Base-by-base conservation (phyloP, 2,113 vertebrate species). In the Lepus americanus region DNA sequence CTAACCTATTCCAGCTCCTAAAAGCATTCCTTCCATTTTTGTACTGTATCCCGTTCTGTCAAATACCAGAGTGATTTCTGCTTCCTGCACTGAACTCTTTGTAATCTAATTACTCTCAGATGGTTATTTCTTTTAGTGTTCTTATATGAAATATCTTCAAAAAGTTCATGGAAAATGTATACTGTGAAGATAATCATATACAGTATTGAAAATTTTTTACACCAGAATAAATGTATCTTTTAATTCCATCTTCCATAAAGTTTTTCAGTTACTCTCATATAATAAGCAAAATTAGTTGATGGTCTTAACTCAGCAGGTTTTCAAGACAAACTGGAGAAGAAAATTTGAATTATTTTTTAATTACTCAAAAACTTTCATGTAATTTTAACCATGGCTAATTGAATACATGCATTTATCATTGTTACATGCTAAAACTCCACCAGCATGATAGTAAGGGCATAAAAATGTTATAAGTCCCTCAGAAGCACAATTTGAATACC, bases 311-410 rank as follows among this genome's bases (percentile, higher is more conserved):
- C 9, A 88, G 19, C 85, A 8, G 11, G 6, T 69, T 89, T 89
- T 89, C 9, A 36, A 85, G 49, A 67, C 19, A 85, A 55, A 92
- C 29, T 19, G 31, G 78, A 89, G 74, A 92, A 84, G 12, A 87
- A 77, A 39, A 61, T 66, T 25, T 22, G 16, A 63, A 76, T 74
- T 22, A 76, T 51, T 78, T 92, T 84, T 79, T n/a, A 89, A 72
- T 23, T 55, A 85, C 6, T 76, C 36, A 74, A 80, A 92, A 78
- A 33, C 16, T 53, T 67, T 73, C 9, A 78, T 78, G 55, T 59
- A 19, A 17, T 76, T 72, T 92, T 63, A 76, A 63, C 17, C 17
- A 76, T 29, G 51, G n/a, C 27, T 78, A 66, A 82, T 1, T 91
- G 55, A 94, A 51, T 10, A 66, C 59, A 61, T 36, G 36, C 1